A percentile compares a stretch with the other conserved stretches of the same genome.
Evolutionary conservation across 2,113 vertebrate species (phyloP).

Genomic region (Camelus bactrianus): DNA sequence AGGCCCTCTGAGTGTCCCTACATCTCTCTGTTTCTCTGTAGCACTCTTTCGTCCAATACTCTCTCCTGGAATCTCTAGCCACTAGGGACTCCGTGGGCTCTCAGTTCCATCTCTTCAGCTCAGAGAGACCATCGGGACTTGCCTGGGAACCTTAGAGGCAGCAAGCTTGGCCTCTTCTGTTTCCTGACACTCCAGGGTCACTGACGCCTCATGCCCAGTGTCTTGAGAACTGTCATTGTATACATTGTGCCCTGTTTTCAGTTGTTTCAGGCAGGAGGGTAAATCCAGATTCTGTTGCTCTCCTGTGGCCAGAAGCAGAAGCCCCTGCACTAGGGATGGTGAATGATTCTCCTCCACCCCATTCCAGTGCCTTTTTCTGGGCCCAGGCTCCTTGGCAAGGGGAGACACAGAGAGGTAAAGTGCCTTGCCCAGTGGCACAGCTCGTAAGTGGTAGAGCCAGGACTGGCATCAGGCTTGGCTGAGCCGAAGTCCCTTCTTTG

Average conservation of each 20-base stretch:
- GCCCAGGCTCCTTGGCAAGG: neutral
- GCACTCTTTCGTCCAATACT: neutral
- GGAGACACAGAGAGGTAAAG: neutral
- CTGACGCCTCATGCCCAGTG: neutral
- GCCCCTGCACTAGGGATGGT: neutral
- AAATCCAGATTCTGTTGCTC: neutral
- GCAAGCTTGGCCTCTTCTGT: neutral
- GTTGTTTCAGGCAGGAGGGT: neutral
- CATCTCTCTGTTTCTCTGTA: neutral
- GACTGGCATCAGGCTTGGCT: neutral
- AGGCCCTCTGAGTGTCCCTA: neutral
- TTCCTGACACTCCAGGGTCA: neutral
- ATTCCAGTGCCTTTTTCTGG: neutral
- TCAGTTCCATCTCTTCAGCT: neutral
- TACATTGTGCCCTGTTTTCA: neutral
- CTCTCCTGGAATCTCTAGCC: neutral
- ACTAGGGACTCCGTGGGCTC: neutral
- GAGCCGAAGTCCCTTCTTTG: neutral
- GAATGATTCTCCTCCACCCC: neutral
- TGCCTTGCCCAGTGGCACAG: neutral
- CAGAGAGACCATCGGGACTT: neutral
- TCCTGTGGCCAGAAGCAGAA: neutral
- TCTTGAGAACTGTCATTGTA: neutral
- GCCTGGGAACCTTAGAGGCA: neutral
- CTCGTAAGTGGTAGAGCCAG: neutral